Evolutionary conservation across 2,888 invertebrate genomes (phyloP).

Genomic region (Vesta saturnalis): DNA sequence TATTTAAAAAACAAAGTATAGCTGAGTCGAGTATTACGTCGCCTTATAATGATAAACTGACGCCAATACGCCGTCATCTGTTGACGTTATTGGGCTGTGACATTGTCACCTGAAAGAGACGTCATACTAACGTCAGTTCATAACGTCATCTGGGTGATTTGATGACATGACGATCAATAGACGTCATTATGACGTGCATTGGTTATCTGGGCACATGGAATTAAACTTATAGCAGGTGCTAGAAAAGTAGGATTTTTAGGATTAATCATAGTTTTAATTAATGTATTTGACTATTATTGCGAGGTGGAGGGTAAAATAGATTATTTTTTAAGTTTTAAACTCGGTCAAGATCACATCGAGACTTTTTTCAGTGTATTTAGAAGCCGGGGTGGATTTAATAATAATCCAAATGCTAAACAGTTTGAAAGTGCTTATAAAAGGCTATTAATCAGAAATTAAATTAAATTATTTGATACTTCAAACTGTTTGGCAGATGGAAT

Average conservation of each 20-base stretch:
- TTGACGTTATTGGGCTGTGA: background rate
- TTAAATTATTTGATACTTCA: conserved; percentile 17
- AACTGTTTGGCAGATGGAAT: conserved; percentile 27
- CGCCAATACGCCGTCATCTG: background rate
- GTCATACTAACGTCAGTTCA: background rate
- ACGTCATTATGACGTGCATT: background rate
- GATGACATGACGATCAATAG: background rate
- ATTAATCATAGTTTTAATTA: conserved; percentile 23
- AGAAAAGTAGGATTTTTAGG: conserved; percentile 32
- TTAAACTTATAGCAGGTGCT: background rate
- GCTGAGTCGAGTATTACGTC: background rate
- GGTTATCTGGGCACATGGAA: background rate
- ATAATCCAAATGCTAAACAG: conserved; percentile 40
- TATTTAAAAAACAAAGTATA: background rate
- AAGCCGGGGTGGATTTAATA: conserved; percentile 34
- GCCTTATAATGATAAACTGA: background rate
- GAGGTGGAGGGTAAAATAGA: conserved; percentile 14
- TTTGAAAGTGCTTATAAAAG: conserved; percentile 39
- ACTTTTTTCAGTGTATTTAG: conserved; percentile 36
- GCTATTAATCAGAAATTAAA: conserved; percentile 36
- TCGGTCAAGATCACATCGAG: conserved; percentile 40
- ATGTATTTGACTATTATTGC: conserved; percentile 12
- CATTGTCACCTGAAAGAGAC: background rate
- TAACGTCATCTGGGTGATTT: background rate
- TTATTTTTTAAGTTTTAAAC: conserved; percentile 35